Conservation (phyloP, 92 coral and sea anemone species). For the Isaurus tuberculatus region DNA sequence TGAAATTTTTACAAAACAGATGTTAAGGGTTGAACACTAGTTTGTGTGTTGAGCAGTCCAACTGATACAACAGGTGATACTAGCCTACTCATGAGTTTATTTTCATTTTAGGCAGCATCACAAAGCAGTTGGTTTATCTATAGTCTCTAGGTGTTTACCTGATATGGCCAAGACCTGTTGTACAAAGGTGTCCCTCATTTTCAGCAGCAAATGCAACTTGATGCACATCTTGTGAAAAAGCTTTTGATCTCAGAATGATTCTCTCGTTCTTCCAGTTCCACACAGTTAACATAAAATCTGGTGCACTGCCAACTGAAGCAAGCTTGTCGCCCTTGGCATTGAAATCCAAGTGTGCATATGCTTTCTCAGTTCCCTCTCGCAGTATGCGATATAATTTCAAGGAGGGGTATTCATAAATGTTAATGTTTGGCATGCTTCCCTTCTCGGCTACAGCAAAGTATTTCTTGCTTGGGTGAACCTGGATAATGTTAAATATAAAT, state of each 20-base stretch:
- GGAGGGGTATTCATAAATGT: constrained; percentile 96
- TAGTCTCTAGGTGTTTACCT: constrained; percentile 61
- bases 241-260: constrained; percentile 87
- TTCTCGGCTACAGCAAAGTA: constrained; percentile 99
- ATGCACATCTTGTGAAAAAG: constrained; percentile 96
- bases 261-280: constrained; percentile 99
- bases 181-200: constrained; percentile 95
- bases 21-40: no score
- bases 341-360: constrained; percentile 94
- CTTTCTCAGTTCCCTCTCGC: constrained; percentile 97
- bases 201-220: constrained; percentile 98
- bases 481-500: not conserved
- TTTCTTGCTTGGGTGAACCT: constrained; percentile 96
- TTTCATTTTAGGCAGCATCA: not conserved
- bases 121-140: not conserved
- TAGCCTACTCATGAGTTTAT: not conserved
- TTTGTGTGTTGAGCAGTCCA: no score
- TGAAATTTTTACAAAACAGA: no score
- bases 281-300: constrained; percentile 95
- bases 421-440: constrained; percentile 89
- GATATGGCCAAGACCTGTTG: constrained; percentile 97
- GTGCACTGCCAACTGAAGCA: constrained; percentile 97
- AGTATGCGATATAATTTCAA: constrained; percentile 90
- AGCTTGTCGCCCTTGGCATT: constrained; percentile 91
- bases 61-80: no score